phyloP scores from a whole-genome alignment of 2,888 invertebrate genomes.

The Eledone cirrhosa region DNA sequence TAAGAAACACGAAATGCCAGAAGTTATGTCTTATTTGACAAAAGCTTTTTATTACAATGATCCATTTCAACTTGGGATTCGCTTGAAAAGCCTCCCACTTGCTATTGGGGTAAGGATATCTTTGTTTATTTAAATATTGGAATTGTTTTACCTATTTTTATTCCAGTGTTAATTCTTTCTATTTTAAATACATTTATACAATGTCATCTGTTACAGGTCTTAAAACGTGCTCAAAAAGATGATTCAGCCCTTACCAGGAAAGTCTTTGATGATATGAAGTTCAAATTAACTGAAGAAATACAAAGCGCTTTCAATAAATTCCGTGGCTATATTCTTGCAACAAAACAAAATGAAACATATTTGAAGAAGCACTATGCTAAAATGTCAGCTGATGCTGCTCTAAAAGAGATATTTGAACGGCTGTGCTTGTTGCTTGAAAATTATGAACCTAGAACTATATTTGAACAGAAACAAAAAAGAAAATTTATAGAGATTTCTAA shows the following conservation, averaged over 20 bases:
- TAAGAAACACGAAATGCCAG: slow-evolving; percentile 46
- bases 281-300: slow-evolving; percentile 46
- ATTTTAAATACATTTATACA: too few relatives aligned
- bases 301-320: slow-evolving; percentile 48
- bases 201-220: slow-evolving; percentile 42
- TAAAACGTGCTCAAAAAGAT: slow-evolving; percentile 63
- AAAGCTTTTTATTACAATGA: slow-evolving; percentile 41
- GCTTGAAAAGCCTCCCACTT: slow-evolving; percentile 58
- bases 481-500: slow-evolving; percentile 33
- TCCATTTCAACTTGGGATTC: slow-evolving; percentile 58
- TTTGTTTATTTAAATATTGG: too few relatives aligned
- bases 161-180: too few relatives aligned
- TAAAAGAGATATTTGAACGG: slow-evolving; percentile 52
- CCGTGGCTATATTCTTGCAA: slow-evolving; percentile 45
- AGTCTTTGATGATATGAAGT: slow-evolving; percentile 43
- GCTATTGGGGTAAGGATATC: slow-evolving; percentile 51
- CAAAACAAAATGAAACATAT: slow-evolving; percentile 35
- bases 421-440: slow-evolving; percentile 38
- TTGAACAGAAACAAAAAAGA: slow-evolving; percentile 30
- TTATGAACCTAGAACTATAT: slow-evolving; percentile 30
- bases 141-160: too few relatives aligned
- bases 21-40: slow-evolving; percentile 56
- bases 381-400: slow-evolving; percentile 47
- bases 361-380: slow-evolving; percentile 51
- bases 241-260: slow-evolving; percentile 41